These are phyloP conservation scores for Scaptodrosophila lebanonensis DNA, from an alignment of 1,140 invertebrate species.

Conservation along the genomic window DNA sequence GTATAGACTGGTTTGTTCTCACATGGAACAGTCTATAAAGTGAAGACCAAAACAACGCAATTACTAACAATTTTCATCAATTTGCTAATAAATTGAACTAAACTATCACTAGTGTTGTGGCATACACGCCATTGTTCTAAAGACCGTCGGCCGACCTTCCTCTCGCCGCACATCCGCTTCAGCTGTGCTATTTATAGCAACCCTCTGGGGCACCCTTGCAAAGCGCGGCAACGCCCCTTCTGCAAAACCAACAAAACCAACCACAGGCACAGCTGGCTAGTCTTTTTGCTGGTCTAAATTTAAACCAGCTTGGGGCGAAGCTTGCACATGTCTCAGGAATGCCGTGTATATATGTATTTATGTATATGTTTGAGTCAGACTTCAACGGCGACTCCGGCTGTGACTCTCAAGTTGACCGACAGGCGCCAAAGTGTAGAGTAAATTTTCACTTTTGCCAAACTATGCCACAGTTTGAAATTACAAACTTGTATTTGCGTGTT, in stretches of 20 bases:
- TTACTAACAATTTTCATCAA: no score
- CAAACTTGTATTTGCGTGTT: no score
- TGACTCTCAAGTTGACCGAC: no score
- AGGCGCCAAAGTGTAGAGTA: no score
- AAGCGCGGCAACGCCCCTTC: conserved; percentile 14
- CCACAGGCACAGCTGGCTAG: conserved; percentile 1
- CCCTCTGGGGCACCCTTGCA: conserved; percentile 29
- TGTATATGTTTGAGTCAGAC: no score
- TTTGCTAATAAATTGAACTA: no score
- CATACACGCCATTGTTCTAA: conserved; percentile 23
- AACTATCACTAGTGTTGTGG: no score
- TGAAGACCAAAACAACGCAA: no score
- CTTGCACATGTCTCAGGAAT: conserved; percentile 27
- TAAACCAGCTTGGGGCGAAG: conserved; percentile 25
- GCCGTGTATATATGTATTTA: conserved; percentile 14
- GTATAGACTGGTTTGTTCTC: no score
- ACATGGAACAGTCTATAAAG: no score
- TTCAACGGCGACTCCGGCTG: no score
- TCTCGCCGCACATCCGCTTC: conserved; percentile 35
- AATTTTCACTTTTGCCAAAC: conserved; percentile 3
- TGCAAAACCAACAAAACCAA: conserved; percentile 4
- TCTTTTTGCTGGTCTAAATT: conserved; percentile 32
- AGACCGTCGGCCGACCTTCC: no score
- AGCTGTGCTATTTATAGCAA: conserved; percentile 50
- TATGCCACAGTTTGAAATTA: conserved; percentile 17